Base-by-base conservation (phyloP, 2,888 invertebrate species). In the Macrosoma leucophasiata region DNA sequence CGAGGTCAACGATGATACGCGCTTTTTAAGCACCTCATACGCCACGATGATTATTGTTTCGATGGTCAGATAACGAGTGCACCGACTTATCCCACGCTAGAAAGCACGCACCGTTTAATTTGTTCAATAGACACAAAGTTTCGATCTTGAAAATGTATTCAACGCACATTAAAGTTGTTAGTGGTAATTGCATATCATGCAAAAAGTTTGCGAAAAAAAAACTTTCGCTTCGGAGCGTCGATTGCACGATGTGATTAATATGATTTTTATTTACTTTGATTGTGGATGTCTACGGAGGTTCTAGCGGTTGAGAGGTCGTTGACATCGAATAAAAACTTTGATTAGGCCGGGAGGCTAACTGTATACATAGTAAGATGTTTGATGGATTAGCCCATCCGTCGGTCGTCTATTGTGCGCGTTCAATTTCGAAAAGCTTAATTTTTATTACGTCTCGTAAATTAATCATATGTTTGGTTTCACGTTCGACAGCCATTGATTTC, bases 211-310 rank as follows among this genome's bases (percentile, higher is more conserved):
- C 34, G 36, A 39, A 56, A 55, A 64, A 70, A 70, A 64, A 63
- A 54, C 52, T 62, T 62, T 62, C 60, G 62, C 62, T 57, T 46
- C 55, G 56, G 52, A 50, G 52, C 52, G 47, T 52, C 52, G 47
- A 60, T 63, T 69, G 63, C 66, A 53, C 45, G 52, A 51, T 51
- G 52, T 67, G 70, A 76, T 78, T 73, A 70, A 71, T 73, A 65
- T 63, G 62, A 66, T 66, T 70, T 68, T 71, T 75, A 72, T 74
- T 70, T 66, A 65, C 62, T 67, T 68, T 66, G 67, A 71, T 72
- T 71, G 68, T 62, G 60, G 54, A 41, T 58, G 57, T 59, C 52
- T 58, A 50, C 46, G 34, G 43, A 17, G 17, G 4, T 17, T 56
- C 57, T 57, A 46, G 47, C 45, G 49, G 59, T 58, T 43, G 57